Evolutionary conservation across 2,113 vertebrate species (phyloP), one percentile per base, ranked within the genome.

Genomic region (Heterotis niloticus): DNA sequence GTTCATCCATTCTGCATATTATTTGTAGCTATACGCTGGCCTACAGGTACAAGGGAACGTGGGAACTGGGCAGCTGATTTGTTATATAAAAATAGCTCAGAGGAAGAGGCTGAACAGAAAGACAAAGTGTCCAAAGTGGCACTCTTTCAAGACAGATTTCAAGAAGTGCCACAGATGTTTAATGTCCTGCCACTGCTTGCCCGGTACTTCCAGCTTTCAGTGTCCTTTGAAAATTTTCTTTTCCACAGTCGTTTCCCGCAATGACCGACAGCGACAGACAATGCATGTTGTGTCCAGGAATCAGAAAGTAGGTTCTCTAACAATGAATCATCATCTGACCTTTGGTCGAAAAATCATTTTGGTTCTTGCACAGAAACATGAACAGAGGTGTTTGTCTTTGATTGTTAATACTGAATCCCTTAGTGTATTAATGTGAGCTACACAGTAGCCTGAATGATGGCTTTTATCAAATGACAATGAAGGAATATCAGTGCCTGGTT

Each of bases 391-490:
- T 17, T 66, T 74, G 23, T 28, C 68, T 71, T 64, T 57, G 59
- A 52, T 78, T 82, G 79, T n/a, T n/a, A 57, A 76, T 44, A 60
- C 29, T 16, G 34, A 79, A 78, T 81, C 78, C 68, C 67, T 23
- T 18, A 79, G n/a, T 62, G 78, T 80, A 52, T 56, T 78, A 44
- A 78, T 83, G 78, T 83, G 77, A 81, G 84, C 78, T 85, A 79
- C 65, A 71, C 57, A 44, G 65, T 69, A 52, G 69, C 71, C 84
- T 78, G 86, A 90, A 83, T 64, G 67, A 83, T 70, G 85, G 20
- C 82, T 85, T 86, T 89, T 89, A 89, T 88, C 71, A 76, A 10
- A 23, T 0, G 54, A 78, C 57, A 85, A 89, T 85, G 88, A 89
- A 87, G 72, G 77, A 54, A 75, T 83, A 84, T 83, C 79, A 57